These are phyloP conservation scores for Oreamnos americanus DNA, from an alignment of 2,113 vertebrate genomes.

Conservation along the genomic window DNA sequence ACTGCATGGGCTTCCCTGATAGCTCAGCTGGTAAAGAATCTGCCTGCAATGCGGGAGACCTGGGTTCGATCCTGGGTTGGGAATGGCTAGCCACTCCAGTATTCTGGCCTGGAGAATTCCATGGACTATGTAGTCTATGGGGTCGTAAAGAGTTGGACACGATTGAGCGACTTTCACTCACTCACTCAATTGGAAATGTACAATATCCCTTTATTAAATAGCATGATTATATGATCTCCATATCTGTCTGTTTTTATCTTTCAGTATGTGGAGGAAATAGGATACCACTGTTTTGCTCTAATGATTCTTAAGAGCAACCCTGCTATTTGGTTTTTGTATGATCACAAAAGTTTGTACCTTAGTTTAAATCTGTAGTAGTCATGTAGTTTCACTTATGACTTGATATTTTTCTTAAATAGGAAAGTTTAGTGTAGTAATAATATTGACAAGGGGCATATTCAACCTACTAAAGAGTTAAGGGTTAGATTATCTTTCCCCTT, in stretches of 20 bases:
- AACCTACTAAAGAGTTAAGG: background rate
- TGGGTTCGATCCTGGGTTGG: no score
- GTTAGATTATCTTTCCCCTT: background rate
- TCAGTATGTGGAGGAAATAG: background rate
- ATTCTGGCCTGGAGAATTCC: no score
- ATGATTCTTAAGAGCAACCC: background rate
- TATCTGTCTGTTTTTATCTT: background rate
- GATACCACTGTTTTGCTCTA: background rate
- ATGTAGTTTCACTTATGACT: background rate
- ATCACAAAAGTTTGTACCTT: background rate
- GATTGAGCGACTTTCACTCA: no score
- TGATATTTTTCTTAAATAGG: constrained; percentile 5
- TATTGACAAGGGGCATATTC: background rate
- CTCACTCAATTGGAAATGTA: background rate
- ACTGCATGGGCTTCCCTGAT: background rate
- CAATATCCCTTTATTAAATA: background rate
- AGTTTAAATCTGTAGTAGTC: background rate
- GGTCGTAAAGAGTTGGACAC: no score
- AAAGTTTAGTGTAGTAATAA: background rate
- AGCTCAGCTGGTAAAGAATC: no score
- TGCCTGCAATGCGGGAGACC: no score
- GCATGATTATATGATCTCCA: background rate
- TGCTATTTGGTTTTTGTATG: background rate
- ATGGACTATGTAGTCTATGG: no score
- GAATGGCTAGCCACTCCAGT: no score